These are phyloP conservation scores for Ips nitidus DNA, from an alignment of 1,140 invertebrate genomes.

Conservation along the genomic window DNA sequence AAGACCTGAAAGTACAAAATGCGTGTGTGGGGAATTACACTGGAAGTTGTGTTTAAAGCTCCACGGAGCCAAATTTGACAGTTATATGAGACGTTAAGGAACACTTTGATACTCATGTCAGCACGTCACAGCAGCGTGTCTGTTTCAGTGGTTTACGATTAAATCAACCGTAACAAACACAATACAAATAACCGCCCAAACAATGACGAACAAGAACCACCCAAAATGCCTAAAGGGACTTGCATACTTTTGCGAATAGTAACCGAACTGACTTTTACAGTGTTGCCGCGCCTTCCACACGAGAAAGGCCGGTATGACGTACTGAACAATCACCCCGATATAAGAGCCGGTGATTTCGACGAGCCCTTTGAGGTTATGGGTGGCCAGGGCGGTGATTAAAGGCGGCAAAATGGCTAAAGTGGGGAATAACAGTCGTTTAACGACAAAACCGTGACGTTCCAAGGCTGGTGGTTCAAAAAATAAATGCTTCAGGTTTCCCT, in stretches of 20 bases:
- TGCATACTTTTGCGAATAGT: conserved; percentile 71
- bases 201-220: conserved; percentile 81
- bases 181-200: conserved; percentile 81
- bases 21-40: too few species aligned
- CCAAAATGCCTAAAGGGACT: conserved; percentile 77
- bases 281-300: conserved; percentile 77
- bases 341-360: conserved; percentile 90
- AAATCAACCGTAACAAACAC: conserved; percentile 80
- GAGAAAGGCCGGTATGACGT: conserved; percentile 87
- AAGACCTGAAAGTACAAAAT: too few species aligned
- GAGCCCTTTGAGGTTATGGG: conserved; percentile 73
- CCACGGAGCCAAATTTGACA: too few species aligned
- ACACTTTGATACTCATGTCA: too few species aligned
- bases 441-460: conserved; percentile 60
- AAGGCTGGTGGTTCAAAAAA: conserved; percentile 64
- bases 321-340: conserved; percentile 92
- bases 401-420: conserved; percentile 84
- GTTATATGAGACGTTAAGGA: too few species aligned
- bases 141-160: conserved; percentile 36
- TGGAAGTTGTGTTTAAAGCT: too few species aligned
- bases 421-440: conserved; percentile 67
- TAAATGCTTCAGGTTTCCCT: conserved; percentile 89
- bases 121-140: too few species aligned
- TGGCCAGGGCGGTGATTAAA: conserved; percentile 77
- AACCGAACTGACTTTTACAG: conserved; percentile 63